These are phyloP conservation scores for Crotalus horridus DNA, from an alignment of 2,113 vertebrate species.

Conservation along the genomic window DNA sequence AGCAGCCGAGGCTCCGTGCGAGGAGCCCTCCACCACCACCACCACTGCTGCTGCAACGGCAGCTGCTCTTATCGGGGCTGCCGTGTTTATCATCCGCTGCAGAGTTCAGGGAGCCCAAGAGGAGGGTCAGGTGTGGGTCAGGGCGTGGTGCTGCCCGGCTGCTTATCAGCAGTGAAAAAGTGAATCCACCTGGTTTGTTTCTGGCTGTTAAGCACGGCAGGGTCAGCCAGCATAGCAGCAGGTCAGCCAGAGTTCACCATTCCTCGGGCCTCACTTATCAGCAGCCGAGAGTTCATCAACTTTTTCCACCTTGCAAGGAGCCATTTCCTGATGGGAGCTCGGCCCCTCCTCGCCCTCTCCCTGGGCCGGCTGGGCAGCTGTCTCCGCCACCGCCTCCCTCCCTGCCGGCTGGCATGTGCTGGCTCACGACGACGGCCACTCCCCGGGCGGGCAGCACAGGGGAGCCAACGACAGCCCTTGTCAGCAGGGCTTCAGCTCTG, in stretches of 20 bases:
- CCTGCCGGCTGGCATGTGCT: background rate
- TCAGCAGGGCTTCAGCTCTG: background rate
- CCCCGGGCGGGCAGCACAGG: background rate
- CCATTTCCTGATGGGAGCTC: conserved; percentile 48
- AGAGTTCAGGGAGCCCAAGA: conserved; percentile 46
- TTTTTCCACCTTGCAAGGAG: conserved; percentile 51
- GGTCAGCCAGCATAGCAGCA: conserved; percentile 71
- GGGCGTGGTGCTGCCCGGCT: conserved; percentile 49
- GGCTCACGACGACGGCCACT: background rate
- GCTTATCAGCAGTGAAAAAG: conserved; percentile 67
- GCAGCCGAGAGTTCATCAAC: conserved; percentile 50
- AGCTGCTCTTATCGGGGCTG: background rate
- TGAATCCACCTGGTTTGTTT: conserved; percentile 70
- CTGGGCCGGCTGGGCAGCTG: conserved; percentile 13
- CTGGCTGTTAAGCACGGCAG: conserved; percentile 68
- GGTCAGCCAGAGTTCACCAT: conserved; percentile 66
- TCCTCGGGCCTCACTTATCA: conserved; percentile 26
- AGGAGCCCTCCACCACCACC: conserved; percentile 39
- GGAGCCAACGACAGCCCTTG: background rate
- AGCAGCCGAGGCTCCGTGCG: conserved; percentile 1
- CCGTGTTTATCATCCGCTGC: conserved; percentile 24
- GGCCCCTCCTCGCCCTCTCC: conserved; percentile 34
- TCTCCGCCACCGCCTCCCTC: conserved; percentile 3
- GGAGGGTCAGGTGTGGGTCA: conserved; percentile 60
- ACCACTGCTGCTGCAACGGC: background rate